Base-by-base conservation (phyloP, 2,113 vertebrate species). In the Calonectris borealis region DNA sequence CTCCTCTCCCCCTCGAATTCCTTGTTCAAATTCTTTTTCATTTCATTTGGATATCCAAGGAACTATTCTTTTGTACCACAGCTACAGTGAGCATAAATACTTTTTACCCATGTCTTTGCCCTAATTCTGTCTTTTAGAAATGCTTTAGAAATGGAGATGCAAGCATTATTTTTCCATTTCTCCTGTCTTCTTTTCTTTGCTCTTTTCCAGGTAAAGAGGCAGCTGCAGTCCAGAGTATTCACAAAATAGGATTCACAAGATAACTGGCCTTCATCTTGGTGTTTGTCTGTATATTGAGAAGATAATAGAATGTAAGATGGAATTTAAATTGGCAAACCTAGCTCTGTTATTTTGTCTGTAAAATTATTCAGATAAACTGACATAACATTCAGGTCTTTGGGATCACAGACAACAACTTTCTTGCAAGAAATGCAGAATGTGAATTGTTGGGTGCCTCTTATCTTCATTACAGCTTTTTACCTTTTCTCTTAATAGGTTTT, bases 281-380 rank as follows among this genome's bases (percentile, higher is more conserved):
- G 19, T 90, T 87, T 95, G 61, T 87, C 46, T 73, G n/a, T 60
- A 32, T 91, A 89, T 34, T 25, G 16, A 86, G 57, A 96, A 71
- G 29, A 76, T 78, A 96, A 93, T 75, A 27, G 77, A 91, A 93
- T 54, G 15, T 72, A 38, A 92, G 54, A 90, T 75, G 34, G 44
- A 91, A 90, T 93, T 95, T 84, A 95, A 94, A 91, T 64, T 95
- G 48, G 31, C 44, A 96, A 92, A 88, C 34, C 14, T 69, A 84
- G 3, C 16, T 86, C 52, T 54, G 64, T 88, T 91, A 92, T 79
- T 91, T 95, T 90, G 51, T 94, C 82, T 71, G 57, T 54, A 94
- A 93, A 93, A 82, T 77, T 93, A 89, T 75, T 87, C 88, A 78
- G 38, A 86, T 80, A 84, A 86, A 32, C 88, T 82, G 77, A 86